phyloP scores from a whole-genome alignment of 2,797 vertebrate genomes.

The Pangasius sanitwongsei region DNA sequence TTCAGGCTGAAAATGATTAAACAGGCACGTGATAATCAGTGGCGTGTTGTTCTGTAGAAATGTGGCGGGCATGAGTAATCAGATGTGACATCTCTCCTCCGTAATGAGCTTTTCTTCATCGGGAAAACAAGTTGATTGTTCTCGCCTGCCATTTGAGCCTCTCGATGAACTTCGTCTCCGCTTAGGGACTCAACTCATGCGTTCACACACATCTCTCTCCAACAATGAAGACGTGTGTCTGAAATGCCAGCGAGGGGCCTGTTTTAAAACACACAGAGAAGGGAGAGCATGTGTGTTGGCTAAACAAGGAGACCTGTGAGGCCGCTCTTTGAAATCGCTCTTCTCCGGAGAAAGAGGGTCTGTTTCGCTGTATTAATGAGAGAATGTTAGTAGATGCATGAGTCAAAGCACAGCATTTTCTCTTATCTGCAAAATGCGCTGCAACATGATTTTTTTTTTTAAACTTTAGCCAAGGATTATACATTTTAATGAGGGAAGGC shows the following conservation, averaged over 20 bases:
- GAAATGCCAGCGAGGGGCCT: not conserved
- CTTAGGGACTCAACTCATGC: not conserved
- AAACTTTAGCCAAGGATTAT: slow-evolving; percentile 61
- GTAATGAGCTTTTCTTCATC: not conserved
- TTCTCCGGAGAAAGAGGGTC: slow-evolving; percentile 52
- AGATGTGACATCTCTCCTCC: not conserved
- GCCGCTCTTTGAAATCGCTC: slow-evolving; percentile 56
- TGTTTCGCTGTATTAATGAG: slow-evolving; percentile 61
- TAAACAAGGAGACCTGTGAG: slow-evolving; percentile 58
- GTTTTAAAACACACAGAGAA: slow-evolving; percentile 12
- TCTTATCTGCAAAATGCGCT: slow-evolving; percentile 59
- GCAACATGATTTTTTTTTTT: slow-evolving; percentile 60
- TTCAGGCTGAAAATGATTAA: not conserved
- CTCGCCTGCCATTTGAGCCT: not conserved
- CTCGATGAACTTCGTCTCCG: not conserved
- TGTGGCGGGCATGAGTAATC: not conserved
- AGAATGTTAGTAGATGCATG: slow-evolving; percentile 56
- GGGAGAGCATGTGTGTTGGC: slow-evolving; percentile 47
- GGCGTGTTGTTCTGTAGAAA: not conserved
- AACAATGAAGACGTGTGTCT: not conserved
- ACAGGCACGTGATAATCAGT: not conserved
- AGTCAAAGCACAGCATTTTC: slow-evolving; percentile 51
- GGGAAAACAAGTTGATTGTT: slow-evolving; percentile 3
- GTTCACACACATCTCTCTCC: not conserved
- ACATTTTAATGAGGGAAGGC: slow-evolving; percentile 81